Evolutionary conservation across 1,140 invertebrate genomes (phyloP).

Genomic region (Eriosoma lanigerum): DNA sequence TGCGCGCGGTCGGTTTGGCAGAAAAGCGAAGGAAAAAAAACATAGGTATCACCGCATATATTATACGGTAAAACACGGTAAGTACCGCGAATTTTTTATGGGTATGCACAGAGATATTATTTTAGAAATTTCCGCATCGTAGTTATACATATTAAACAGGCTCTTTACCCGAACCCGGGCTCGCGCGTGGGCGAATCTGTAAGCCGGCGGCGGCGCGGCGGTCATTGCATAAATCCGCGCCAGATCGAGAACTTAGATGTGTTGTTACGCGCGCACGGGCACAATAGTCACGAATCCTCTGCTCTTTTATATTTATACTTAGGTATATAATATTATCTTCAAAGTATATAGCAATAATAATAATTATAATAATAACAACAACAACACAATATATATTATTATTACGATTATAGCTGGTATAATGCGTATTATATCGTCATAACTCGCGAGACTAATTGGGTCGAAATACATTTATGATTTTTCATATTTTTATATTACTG

Average conservation of each 20-base stretch:
- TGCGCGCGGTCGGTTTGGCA: too few species aligned
- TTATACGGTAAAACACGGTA: too few species aligned
- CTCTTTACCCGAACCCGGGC: background rate
- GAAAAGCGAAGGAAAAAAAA: too few species aligned
- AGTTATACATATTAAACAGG: background rate
- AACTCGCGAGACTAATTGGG: conserved; percentile 40
- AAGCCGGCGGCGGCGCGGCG: background rate
- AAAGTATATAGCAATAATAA: conserved; percentile 8
- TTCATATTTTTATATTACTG: background rate
- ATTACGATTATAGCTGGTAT: background rate
- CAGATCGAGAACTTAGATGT: conserved; percentile 21
- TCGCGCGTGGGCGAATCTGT: background rate
- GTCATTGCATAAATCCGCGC: conserved; percentile 25
- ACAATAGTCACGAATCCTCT: conserved; percentile 30
- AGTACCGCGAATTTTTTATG: too few species aligned
- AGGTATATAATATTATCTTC: background rate
- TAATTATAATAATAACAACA: background rate
- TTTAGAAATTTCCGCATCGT: background rate
- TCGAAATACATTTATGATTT: background rate
- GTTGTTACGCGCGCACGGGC: background rate
- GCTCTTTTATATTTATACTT: background rate
- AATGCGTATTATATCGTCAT: conserved; percentile 20
- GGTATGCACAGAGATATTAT: background rate
- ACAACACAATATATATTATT: background rate
- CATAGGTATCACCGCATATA: too few species aligned